Evolutionary conservation across 2,113 vertebrate genomes (phyloP).

Genomic region (Pantherophis guttatus): DNA sequence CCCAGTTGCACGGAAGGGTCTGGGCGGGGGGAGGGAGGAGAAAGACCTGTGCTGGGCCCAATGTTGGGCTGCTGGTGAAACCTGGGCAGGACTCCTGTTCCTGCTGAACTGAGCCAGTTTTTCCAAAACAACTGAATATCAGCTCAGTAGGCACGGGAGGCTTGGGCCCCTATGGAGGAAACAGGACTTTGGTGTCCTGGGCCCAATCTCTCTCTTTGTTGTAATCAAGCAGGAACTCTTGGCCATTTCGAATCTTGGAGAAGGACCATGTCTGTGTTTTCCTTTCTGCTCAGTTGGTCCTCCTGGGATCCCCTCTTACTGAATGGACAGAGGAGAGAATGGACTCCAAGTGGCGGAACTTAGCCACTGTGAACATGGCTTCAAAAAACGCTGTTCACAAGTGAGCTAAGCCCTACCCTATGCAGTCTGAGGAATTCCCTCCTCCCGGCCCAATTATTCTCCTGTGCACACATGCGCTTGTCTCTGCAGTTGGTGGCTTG

Average conservation of each 20-base stretch:
- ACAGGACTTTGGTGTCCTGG: neutral
- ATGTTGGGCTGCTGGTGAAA: neutral
- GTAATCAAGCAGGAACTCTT: neutral
- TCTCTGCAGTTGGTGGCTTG: neutral
- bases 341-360: slow-evolving; percentile 81
- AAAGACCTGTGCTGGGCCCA: neutral
- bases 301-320: neutral
- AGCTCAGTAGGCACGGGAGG: slow-evolving; percentile 95
- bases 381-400: slow-evolving; percentile 80
- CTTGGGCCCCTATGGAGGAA: slow-evolving; percentile 54
- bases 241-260: neutral
- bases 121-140: slow-evolving; percentile 86
- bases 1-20: neutral
- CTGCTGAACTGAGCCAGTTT: slow-evolving; percentile 85
- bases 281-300: neutral
- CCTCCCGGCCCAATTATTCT: neutral
- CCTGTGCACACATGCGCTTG: neutral
- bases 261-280: neutral
- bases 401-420: slow-evolving; percentile 86
- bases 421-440: slow-evolving; percentile 18
- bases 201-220: neutral
- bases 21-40: too few relatives aligned
- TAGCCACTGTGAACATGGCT: slow-evolving; percentile 94
- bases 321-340: neutral
- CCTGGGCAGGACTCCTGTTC: slow-evolving; percentile 67